Base-by-base conservation (phyloP, 1,140 invertebrate genomes). In the Magallana angulata region DNA sequence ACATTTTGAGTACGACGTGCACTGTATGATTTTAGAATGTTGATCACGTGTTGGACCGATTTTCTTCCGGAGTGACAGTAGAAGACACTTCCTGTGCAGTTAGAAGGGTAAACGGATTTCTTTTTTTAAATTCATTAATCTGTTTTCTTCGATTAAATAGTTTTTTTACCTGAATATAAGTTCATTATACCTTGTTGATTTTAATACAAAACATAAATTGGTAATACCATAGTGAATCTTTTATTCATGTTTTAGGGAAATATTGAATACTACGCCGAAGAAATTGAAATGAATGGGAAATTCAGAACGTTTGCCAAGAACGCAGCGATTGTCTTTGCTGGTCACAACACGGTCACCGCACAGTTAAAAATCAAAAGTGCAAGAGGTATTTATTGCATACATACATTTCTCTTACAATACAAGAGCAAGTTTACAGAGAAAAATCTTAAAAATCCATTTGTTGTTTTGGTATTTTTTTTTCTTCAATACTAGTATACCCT, bases 321-420 rank as follows among this genome's bases (percentile, higher is more conserved):
- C 82, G 91, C 92, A 18, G 91, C 93, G 48, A 88, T 93, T 9
- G 92, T 94, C n/a, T 95, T 94, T 89, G 92, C 93, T 68, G 94
- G 94, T 5, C 94, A 94, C 82, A 95, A 95, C 89, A 94, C 93
- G 7, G 94, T 95, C 5, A 80, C 88, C 11, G 94, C 94, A 2
- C 94, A 95, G 82, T 87, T 95, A 1, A 93, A 94, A 62, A 81
- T 93, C 80, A 94, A 91, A 5, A 94, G 93, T 2, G 94, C 93
- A 81, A 91, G 94, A 92, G 92, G 94, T 95, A 89, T 84, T 83
- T 60, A 1, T 68, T 18, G 48, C 57, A 24, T 2, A 48, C 36
- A 48, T 2, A 48, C 36, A 48, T 1, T 48, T 48, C 5, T 5
- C 36, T 48, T 48, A 48, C 36, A 48, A 48, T 48, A 4, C 36